phyloP scores from a whole-genome alignment of 2,888 invertebrate species.

The Eudasyphora cyanicolor region DNA sequence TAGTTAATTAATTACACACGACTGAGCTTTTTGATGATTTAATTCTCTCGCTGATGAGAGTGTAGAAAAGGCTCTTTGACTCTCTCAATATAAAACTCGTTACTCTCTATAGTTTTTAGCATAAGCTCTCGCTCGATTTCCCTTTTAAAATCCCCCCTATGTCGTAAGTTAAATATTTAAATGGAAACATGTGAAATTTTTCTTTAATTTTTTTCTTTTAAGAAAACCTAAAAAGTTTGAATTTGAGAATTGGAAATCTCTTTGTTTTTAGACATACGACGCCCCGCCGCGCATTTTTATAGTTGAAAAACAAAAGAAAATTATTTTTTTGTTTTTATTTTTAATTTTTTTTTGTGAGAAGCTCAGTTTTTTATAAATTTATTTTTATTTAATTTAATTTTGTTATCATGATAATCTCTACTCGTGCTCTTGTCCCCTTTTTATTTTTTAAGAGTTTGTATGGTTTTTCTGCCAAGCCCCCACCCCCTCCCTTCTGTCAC shows the following conservation, averaged over 20 bases:
- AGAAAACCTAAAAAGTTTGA: constrained; percentile 14
- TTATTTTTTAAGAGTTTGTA: neutral
- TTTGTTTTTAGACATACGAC: no score
- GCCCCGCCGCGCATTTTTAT: no score
- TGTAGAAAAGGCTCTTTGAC: constrained; percentile 39
- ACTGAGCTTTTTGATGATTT: constrained; percentile 54
- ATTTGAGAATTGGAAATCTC: constrained; percentile 56
- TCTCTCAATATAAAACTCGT: neutral
- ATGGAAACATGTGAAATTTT: constrained; percentile 31
- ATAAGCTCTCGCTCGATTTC: constrained; percentile 1
- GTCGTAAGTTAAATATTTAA: constrained; percentile 42
- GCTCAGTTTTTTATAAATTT: constrained; percentile 21
- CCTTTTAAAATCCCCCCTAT: neutral
- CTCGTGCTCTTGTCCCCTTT: neutral
- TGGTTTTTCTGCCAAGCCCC: neutral
- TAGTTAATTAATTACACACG: constrained; percentile 40
- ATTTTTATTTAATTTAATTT: constrained; percentile 18
- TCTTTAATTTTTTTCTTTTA: no score
- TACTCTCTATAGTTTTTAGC: constrained; percentile 32
- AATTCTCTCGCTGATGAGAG: neutral
- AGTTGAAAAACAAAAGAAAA: constrained; percentile 2
- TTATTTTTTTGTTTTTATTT: constrained; percentile 5
- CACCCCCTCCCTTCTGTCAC: neutral
- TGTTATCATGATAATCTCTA: constrained; percentile 15
- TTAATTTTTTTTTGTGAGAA: constrained; percentile 5